These are phyloP conservation scores for Drosophila eugracilis DNA, from an alignment of 1,140 invertebrate species.

Conservation along the genomic window DNA sequence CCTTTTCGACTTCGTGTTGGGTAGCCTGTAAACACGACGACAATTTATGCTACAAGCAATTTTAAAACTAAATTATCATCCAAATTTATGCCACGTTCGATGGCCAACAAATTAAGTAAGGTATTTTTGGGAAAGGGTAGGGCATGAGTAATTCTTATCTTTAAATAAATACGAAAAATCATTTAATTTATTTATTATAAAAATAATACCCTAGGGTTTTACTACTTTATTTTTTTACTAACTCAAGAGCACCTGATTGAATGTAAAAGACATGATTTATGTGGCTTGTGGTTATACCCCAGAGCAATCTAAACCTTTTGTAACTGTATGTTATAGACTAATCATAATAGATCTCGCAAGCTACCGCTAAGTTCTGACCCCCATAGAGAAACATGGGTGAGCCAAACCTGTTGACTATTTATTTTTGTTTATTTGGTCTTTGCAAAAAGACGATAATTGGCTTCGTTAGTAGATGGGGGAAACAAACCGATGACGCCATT, in stretches of 20 bases:
- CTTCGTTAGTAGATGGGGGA: slow-evolving; percentile 10
- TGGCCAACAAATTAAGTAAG: slow-evolving; percentile 34
- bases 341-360: slow-evolving; percentile 9
- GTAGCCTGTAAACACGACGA: slow-evolving; percentile 62
- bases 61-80: slow-evolving; percentile 51
- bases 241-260: background rate
- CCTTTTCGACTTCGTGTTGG: slow-evolving; percentile 42
- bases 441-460: slow-evolving; percentile 38
- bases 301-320: too few species aligned
- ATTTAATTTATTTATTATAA: background rate
- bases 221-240: too few species aligned
- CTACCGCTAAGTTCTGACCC: slow-evolving; percentile 23
- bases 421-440: slow-evolving; percentile 33
- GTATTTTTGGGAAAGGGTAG: background rate
- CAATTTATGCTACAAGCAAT: slow-evolving; percentile 68
- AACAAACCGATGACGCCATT: slow-evolving; percentile 33
- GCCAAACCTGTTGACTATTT: slow-evolving; percentile 37
- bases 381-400: slow-evolving; percentile 5
- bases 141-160: too few species aligned
- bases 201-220: background rate
- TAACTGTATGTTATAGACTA: slow-evolving; percentile 22
- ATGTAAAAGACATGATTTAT: background rate
- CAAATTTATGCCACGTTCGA: slow-evolving; percentile 46
- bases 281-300: too few species aligned
- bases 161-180: slow-evolving; percentile 1